A percentile compares a stretch with the other conserved stretches of the same genome.
Conservation (phyloP, 2,888 invertebrate species). For the Keiferia lycopersicella region DNA sequence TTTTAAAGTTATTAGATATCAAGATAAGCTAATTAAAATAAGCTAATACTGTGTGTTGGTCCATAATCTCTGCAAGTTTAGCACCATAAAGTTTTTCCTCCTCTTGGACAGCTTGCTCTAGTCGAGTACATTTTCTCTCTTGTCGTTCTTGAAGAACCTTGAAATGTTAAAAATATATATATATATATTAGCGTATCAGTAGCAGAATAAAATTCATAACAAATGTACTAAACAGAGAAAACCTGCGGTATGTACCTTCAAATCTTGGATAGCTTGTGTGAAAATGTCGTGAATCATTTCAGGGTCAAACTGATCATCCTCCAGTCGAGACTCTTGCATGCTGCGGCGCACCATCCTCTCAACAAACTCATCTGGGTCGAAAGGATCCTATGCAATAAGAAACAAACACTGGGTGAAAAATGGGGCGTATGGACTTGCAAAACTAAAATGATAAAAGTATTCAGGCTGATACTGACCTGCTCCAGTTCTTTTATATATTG, state of each 20-base stretch:
- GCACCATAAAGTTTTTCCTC: conserved; percentile 92
- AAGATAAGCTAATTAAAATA: no score
- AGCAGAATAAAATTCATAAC: no score
- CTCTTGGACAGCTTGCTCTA: conserved; percentile 91
- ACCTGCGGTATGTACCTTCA: conserved; percentile 66
- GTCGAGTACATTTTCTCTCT: conserved; percentile 90
- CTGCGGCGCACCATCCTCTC: conserved; percentile 97
- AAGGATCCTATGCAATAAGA: conserved; percentile 94
- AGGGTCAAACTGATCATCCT: conserved; percentile 88
- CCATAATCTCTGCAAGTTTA: conserved; percentile 90
- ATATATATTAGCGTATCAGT: neutral
- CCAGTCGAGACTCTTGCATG: conserved; percentile 87
- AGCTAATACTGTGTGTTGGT: conserved; percentile 91
- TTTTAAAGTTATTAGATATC: no score
- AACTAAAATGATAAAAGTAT: neutral
- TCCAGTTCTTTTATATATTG: conserved; percentile 94
- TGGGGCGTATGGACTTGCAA: conserved; percentile 15
- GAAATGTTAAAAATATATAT: conserved; percentile 8
- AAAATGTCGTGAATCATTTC: conserved; percentile 94
- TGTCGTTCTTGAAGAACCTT: conserved; percentile 91
- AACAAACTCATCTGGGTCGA: conserved; percentile 98
- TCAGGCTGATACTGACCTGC: conserved; percentile 80
- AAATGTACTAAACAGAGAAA: no score
- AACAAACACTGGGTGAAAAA: conserved; percentile 10
- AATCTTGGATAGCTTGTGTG: conserved; percentile 93